These are phyloP conservation scores for Hypocryptadius cinnamomeus DNA, from an alignment of 2,113 vertebrate species.

Conservation along the genomic window DNA sequence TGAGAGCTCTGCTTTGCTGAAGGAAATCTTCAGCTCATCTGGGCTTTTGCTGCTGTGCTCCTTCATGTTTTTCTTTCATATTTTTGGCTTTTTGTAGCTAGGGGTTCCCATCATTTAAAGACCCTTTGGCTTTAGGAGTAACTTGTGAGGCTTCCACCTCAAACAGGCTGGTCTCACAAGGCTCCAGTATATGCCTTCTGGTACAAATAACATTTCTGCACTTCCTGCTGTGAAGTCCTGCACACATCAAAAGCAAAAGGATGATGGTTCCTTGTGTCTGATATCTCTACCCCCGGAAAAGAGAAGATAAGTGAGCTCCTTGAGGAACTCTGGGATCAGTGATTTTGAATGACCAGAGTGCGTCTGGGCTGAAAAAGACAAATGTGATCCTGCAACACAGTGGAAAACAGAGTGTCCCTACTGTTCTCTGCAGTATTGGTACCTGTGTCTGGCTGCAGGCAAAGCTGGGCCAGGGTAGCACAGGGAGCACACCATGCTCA, in stretches of 20 bases:
- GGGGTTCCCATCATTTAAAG: neutral
- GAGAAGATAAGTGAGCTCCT: neutral
- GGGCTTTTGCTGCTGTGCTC: neutral
- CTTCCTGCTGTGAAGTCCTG: neutral
- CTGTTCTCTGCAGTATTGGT: neutral
- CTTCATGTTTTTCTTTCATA: neutral
- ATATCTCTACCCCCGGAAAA: neutral
- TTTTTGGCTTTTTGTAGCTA: neutral
- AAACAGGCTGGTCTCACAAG: neutral
- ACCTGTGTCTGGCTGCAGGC: neutral
- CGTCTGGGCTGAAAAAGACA: neutral
- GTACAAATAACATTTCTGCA: neutral
- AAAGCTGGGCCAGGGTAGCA: neutral
- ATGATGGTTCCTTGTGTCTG: neutral
- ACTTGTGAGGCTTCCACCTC: neutral
- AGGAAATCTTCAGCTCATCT: neutral
- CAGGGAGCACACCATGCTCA: neutral
- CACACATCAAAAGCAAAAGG: neutral
- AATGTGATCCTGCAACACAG: neutral
- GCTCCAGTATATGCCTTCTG: neutral
- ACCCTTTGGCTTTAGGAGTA: neutral
- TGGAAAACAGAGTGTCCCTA: neutral
- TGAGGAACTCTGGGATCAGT: neutral
- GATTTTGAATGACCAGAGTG: neutral
- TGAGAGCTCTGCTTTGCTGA: neutral